Evolutionary conservation across 1,140 invertebrate species (phyloP).

Genomic region (Drosophila chauvacae): DNA sequence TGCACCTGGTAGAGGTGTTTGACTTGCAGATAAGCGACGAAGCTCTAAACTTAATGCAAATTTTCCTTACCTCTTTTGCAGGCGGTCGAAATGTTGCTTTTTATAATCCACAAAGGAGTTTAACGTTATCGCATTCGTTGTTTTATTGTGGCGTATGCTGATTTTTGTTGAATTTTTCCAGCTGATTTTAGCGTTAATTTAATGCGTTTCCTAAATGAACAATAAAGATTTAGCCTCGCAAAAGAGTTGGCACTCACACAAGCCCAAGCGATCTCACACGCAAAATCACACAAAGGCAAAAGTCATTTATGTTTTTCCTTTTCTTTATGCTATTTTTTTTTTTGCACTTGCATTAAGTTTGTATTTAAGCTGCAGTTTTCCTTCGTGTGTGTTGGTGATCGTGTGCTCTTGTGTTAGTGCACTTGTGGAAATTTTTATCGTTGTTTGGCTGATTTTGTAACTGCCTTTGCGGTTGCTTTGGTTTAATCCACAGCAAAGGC

Average conservation of each 20-base stretch:
- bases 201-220: constrained; percentile 38
- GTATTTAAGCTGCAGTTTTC: constrained; percentile 28
- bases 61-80: constrained; percentile 45
- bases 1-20: constrained; percentile 18
- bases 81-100: constrained; percentile 6
- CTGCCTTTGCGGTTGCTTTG: constrained; percentile 45
- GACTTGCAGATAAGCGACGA: constrained; percentile 19
- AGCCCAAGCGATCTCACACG: constrained; percentile 22
- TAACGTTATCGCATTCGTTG: constrained; percentile 8
- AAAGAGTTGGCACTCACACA: constrained; percentile 26
- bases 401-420: constrained; percentile 29
- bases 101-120: constrained; percentile 47
- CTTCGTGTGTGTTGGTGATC: constrained; percentile 13
- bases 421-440: constrained; percentile 51
- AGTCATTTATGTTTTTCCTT: constrained; percentile 37
- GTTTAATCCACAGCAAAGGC: constrained; percentile 14
- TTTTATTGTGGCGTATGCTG: neutral
- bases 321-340: constrained; percentile 4
- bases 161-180: constrained; percentile 11
- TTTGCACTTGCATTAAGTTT: constrained; percentile 31
- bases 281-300: constrained; percentile 44
- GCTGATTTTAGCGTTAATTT: constrained; percentile 18
- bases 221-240: constrained; percentile 35
- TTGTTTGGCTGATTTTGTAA: constrained; percentile 52
- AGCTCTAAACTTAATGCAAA: constrained; percentile 19